Conservation (phyloP, 2,797 vertebrate genomes). For the Anisognathus igniventris region DNA sequence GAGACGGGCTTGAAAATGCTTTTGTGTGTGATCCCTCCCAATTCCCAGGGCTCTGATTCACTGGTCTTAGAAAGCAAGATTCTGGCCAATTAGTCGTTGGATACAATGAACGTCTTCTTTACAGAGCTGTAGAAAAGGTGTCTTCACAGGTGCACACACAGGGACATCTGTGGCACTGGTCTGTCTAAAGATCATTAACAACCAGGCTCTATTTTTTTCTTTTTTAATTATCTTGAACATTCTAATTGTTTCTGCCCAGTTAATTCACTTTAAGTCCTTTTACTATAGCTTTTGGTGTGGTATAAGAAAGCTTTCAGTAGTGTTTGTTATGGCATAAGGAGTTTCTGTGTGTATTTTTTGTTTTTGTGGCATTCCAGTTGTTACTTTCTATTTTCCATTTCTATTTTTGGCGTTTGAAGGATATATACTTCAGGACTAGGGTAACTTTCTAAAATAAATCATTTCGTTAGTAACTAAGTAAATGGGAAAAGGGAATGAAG, state of each 20-base stretch:
- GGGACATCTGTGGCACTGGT: neutral
- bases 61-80: slow-evolving; percentile 19
- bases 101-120: neutral
- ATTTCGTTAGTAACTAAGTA: neutral
- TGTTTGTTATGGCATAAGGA: neutral
- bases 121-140: neutral
- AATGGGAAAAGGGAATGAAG: neutral
- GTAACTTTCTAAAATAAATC: neutral
- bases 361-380: neutral
- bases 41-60: slow-evolving; percentile 33
- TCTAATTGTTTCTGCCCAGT: neutral
- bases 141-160: neutral
- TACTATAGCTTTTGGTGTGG: neutral
- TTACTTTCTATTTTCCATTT: neutral
- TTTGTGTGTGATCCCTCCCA: slow-evolving; percentile 31
- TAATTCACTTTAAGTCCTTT: neutral
- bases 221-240: neutral
- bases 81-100: slow-evolving; percentile 21
- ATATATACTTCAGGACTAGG: neutral
- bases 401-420: neutral
- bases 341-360: neutral
- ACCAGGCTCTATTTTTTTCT: neutral
- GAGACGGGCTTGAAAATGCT: slow-evolving; percentile 31
- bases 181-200: neutral
- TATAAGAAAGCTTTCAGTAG: neutral